phyloP scores from a whole-genome alignment of 2,113 vertebrate species.

The Origma solitaria region DNA sequence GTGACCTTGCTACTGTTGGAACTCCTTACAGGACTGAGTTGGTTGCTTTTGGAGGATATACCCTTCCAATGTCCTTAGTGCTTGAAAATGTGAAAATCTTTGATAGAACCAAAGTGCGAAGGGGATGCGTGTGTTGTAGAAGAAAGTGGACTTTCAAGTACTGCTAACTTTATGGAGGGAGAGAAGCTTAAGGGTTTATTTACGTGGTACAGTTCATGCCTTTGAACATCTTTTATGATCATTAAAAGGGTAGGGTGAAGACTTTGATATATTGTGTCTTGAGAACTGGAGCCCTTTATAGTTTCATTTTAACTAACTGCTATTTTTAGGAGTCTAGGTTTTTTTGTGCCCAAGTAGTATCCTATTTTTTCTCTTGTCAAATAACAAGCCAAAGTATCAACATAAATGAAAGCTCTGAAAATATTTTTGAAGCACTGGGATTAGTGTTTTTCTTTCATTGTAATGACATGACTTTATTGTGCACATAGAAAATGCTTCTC shows the following conservation, averaged over 20 bases:
- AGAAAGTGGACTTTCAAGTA: not conserved
- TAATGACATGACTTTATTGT: not conserved
- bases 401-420: not conserved
- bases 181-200: not conserved
- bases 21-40: not conserved
- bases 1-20: not conserved
- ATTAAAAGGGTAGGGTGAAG: not conserved
- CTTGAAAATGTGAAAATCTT: not conserved
- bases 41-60: not conserved
- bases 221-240: conserved; percentile 19
- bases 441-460: not conserved
- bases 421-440: not conserved
- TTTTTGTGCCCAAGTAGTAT: not conserved
- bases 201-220: not conserved
- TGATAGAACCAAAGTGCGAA: not conserved
- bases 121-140: not conserved
- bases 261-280: not conserved
- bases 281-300: not conserved
- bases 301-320: not conserved
- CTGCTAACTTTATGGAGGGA: not conserved
- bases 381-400: not conserved
- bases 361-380: not conserved
- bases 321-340: not conserved
- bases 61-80: not conserved
- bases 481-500: not conserved